Evolutionary conservation across 2,113 vertebrate species (phyloP).

Genomic region (Limanda limanda): DNA sequence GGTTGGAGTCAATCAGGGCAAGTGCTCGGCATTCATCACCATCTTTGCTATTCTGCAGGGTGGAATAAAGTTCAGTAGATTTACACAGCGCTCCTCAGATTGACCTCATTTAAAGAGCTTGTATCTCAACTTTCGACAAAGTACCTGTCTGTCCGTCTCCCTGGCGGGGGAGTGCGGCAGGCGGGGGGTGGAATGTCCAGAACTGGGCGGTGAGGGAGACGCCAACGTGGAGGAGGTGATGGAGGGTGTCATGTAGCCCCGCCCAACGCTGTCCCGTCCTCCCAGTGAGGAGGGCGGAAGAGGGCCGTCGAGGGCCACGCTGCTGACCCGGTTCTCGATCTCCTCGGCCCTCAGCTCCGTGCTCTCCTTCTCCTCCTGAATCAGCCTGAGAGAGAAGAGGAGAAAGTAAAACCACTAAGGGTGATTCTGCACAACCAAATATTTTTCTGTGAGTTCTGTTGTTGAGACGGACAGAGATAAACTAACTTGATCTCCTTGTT

Average conservation of each 20-base stretch:
- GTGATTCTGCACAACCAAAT: background rate
- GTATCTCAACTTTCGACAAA: background rate
- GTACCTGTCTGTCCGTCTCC: slow-evolving; percentile 86
- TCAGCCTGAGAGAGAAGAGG: slow-evolving; percentile 79
- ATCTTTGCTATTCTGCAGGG: slow-evolving; percentile 89
- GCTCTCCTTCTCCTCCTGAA: slow-evolving; percentile 95
- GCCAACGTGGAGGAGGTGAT: slow-evolving; percentile 92
- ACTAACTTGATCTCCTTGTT: slow-evolving; percentile 95
- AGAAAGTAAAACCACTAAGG: background rate
- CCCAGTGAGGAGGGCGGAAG: slow-evolving; percentile 84
- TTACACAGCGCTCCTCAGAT: background rate
- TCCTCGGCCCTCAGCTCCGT: slow-evolving; percentile 92
- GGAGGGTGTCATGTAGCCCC: slow-evolving; percentile 90
- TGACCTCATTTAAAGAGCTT: background rate
- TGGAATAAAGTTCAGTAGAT: background rate
- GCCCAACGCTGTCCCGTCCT: slow-evolving; percentile 78
- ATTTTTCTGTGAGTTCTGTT: background rate
- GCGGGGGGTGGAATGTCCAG: slow-evolving; percentile 91
- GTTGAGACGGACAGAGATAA: background rate
- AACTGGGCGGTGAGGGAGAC: slow-evolving; percentile 92
- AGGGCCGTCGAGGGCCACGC: slow-evolving; percentile 87
- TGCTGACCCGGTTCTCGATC: slow-evolving; percentile 91
- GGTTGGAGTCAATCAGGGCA: slow-evolving; percentile 87
- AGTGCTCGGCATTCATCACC: slow-evolving; percentile 86
- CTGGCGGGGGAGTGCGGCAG: slow-evolving; percentile 90